These are phyloP conservation scores for Sebastes trivittatus DNA, from an alignment of 2,797 vertebrate species.

Conservation along the genomic window DNA sequence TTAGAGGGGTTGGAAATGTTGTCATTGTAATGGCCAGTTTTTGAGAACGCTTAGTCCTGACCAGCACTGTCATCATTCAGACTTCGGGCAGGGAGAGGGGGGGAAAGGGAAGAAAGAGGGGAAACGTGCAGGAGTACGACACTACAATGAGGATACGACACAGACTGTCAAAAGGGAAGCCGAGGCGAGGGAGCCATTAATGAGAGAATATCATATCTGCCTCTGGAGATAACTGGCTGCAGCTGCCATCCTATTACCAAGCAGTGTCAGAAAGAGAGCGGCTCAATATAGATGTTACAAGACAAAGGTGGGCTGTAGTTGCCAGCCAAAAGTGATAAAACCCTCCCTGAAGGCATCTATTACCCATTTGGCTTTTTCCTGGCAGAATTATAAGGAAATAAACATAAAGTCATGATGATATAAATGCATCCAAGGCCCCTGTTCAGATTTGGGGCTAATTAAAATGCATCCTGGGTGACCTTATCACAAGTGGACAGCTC, in stretches of 20 bases:
- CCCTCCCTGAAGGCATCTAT: background rate
- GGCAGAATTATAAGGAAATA: constrained; percentile 1
- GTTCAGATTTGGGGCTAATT: constrained; percentile 44
- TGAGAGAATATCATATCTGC: constrained; percentile 60
- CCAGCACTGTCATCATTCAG: constrained; percentile 17
- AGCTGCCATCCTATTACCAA: constrained; percentile 40
- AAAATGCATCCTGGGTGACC: constrained; percentile 49
- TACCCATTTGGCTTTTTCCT: constrained; percentile 8
- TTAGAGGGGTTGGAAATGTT: constrained; percentile 45
- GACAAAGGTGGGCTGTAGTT: constrained; percentile 44
- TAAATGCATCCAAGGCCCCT: background rate
- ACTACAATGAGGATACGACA: constrained; percentile 22
- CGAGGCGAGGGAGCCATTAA: constrained; percentile 51
- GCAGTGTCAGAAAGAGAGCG: constrained; percentile 34
- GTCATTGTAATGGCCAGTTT: constrained; percentile 51
- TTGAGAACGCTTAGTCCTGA: constrained; percentile 28
- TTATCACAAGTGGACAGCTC: constrained; percentile 42
- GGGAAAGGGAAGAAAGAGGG: background rate
- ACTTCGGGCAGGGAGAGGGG: background rate
- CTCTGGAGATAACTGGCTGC: constrained; percentile 54
- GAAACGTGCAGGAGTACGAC: background rate
- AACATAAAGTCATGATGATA: background rate
- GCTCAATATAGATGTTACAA: constrained; percentile 53
- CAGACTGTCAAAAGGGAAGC: constrained; percentile 40
- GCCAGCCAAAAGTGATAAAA: constrained; percentile 25